Conservation (phyloP, 2,797 vertebrate species). For the Pterois miles region DNA sequence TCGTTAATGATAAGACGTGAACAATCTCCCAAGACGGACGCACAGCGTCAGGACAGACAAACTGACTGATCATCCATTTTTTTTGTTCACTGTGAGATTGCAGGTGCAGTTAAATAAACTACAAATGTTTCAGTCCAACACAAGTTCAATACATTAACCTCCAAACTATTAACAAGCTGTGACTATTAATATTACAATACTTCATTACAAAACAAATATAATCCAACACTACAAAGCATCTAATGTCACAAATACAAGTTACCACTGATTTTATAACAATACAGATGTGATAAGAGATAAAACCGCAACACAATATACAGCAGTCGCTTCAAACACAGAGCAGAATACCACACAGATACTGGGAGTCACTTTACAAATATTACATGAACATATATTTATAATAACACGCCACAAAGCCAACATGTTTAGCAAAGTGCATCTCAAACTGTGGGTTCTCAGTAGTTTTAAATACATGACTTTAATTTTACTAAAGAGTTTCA, state of each 20-base stretch:
- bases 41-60: background rate
- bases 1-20: constrained; percentile 16
- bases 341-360: background rate
- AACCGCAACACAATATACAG: background rate
- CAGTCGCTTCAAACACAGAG: background rate
- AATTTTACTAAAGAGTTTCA: background rate
- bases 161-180: background rate
- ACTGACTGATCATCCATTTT: background rate
- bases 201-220: background rate
- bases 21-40: constrained; percentile 16
- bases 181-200: background rate
- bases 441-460: background rate
- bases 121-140: background rate
- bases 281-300: background rate
- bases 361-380: background rate
- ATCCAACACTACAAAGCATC: background rate
- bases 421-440: background rate
- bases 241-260: background rate
- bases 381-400: background rate
- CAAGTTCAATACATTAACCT: background rate
- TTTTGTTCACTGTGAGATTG: background rate
- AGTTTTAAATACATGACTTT: background rate
- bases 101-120: background rate
- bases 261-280: background rate
- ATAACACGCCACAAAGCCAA: background rate